Evolutionary conservation across 2,888 invertebrate species (phyloP), one percentile per base, ranked within the genome.

Genomic region (Apoda limacodes): DNA sequence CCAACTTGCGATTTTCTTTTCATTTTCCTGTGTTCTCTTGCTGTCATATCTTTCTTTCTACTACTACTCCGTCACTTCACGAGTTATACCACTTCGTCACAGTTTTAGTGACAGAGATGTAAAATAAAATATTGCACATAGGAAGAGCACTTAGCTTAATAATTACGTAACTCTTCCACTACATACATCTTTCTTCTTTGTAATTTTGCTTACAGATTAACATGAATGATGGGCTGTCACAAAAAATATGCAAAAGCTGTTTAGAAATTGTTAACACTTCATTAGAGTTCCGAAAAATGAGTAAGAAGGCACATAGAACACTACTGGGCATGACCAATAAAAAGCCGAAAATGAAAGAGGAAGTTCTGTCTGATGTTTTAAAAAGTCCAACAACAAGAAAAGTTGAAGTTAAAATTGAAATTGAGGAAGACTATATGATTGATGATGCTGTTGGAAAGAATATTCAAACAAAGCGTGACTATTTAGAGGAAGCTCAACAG

Each of bases 221-320:
- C 51, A 42, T 45, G 23, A 52, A 71, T 9, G 74, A 74, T 35
- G 67, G 71, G 0, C 35, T 74, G 0, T 66, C 74, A 2, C 72
- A 74, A 39, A 61, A 60, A 35, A 71, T 74, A n/a, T 74, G 74
- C 30, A 30, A 46, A 0, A 40, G 43, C 4, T 74, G 74, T 22
- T 31, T 60, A 17, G 51, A 61, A 6, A 42, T 43, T 0, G 45
- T 70, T 35, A 57, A 62, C 21, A 31, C 39, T 1, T 59, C 59
- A 0, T 30, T 74, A 5, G 56, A 62, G 24, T 72, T 74, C 32
- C 48, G 74, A 15, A 46, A 52, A 9, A 63, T 44, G 0, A 59
- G 70, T 25, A 51, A 48, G 7, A 67, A 58, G 32, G 52, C 70
- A 0, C 57, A 71, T 23, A 67, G 60, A 21, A 37, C 55, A 0